Conservation (phyloP, 2,113 vertebrate genomes). For the Sapayoa aenigma region DNA sequence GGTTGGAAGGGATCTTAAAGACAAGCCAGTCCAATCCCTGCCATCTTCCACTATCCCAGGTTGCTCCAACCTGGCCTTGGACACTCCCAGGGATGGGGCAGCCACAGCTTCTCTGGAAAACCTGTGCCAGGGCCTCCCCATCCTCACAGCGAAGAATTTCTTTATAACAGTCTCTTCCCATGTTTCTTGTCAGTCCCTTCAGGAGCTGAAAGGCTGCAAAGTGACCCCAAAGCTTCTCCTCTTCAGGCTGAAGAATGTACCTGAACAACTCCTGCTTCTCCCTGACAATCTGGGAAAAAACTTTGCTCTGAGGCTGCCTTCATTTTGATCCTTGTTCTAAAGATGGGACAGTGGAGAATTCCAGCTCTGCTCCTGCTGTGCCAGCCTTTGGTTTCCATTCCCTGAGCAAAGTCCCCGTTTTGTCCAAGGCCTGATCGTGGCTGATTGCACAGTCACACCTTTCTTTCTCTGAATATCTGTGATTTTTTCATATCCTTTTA, state of each 20-base stretch:
- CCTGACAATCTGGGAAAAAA: neutral
- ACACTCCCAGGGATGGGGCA: too few species aligned
- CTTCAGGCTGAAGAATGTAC: neutral
- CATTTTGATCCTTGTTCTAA: neutral
- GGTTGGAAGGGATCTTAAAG: too few species aligned
- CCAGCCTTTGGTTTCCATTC: neutral
- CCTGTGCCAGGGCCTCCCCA: neutral
- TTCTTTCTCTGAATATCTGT: neutral
- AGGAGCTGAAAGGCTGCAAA: neutral
- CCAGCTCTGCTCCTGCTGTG: neutral
- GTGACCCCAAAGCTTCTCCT: neutral
- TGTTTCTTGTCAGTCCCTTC: neutral
- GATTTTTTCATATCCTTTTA: neutral
- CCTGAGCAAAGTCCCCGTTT: too few species aligned
- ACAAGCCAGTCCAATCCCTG: too few species aligned
- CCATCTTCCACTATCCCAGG: too few species aligned
- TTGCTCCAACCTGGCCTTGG: too few species aligned
- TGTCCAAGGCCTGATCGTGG: neutral
- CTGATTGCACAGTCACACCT: too few species aligned
- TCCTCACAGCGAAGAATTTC: neutral
- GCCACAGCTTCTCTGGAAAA: neutral
- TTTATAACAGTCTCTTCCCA: neutral
- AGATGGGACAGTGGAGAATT: neutral
- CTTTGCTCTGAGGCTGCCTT: neutral
- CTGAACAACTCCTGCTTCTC: neutral